Percentiles rank a stretch among this genome's conserved stretches.
Evolutionary conservation across 2,797 vertebrate genomes (phyloP).

Genomic region (Sebastes minor): DNA sequence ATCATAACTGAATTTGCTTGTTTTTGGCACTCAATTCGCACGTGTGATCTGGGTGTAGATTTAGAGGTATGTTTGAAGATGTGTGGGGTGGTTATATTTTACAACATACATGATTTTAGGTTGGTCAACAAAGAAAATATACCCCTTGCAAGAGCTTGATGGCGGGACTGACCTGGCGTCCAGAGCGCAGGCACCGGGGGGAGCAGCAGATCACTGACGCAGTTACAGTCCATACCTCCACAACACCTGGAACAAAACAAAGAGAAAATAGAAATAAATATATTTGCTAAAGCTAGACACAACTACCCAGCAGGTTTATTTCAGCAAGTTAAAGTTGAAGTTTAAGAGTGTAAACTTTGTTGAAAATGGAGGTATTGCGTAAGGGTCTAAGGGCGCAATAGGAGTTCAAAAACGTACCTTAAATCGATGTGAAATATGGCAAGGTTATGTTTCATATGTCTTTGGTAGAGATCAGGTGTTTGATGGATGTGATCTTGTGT

Average conservation of each 20-base stretch:
- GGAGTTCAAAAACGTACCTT: conserved; percentile 63
- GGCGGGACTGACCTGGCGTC: conserved; percentile 87
- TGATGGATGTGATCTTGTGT: conserved; percentile 72
- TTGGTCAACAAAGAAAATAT: neutral
- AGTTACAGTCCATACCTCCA: conserved; percentile 93
- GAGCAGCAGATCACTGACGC: conserved; percentile 93
- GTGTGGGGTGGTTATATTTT: neutral
- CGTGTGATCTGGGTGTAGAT: neutral
- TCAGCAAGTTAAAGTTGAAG: conserved; percentile 19
- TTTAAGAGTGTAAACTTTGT: conserved; percentile 48
- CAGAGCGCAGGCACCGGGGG: conserved; percentile 92
- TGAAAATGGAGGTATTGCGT: conserved; percentile 63
- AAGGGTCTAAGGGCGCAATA: conserved; percentile 41
- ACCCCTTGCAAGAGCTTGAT: neutral
- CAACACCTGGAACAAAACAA: conserved; percentile 72
- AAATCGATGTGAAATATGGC: conserved; percentile 73
- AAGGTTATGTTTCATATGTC: conserved; percentile 74
- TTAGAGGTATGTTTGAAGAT: conserved; percentile 3
- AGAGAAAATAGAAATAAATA: neutral
- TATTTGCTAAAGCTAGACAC: neutral
- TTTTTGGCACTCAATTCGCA: conserved; percentile 13
- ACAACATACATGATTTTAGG: neutral
- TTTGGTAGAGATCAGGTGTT: conserved; percentile 70
- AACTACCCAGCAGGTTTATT: conserved; percentile 4
- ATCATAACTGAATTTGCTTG: conserved; percentile 15